Evolutionary conservation across 2,113 vertebrate genomes (phyloP).

Genomic region (Lanius collurio): DNA sequence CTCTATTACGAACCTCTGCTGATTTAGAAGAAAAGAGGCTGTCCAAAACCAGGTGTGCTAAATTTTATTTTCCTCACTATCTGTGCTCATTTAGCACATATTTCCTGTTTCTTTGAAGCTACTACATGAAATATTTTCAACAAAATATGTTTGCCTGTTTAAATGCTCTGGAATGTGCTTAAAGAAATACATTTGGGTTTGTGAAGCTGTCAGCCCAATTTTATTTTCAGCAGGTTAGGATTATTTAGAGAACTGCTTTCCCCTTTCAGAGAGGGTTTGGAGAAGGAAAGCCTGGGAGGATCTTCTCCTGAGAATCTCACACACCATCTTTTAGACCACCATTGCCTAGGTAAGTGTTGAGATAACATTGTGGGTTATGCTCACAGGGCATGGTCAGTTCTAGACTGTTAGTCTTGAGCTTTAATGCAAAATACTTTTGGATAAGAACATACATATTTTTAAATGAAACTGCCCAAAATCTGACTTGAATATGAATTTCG

Average conservation of each 20-base stretch:
- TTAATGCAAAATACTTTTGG: neutral
- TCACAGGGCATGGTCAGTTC: neutral
- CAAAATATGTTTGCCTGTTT: neutral
- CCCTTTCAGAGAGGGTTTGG: neutral
- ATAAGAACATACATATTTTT: neutral
- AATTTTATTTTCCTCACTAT: neutral
- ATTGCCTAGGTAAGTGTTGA: neutral
- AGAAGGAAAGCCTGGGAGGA: neutral
- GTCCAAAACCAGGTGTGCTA: neutral
- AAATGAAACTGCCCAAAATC: neutral
- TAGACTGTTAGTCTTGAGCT: neutral
- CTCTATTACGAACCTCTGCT: neutral
- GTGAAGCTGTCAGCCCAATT: neutral
- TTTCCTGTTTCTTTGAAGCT: neutral
- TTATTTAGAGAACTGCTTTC: neutral
- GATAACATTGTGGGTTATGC: neutral
- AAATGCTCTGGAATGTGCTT: slow-evolving; percentile 4
- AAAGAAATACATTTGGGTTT: neutral
- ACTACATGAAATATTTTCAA: neutral
- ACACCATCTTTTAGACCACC: neutral
- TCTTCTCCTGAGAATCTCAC: neutral
- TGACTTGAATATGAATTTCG: neutral
- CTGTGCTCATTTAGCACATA: neutral
- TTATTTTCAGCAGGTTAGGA: neutral
- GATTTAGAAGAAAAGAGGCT: neutral